These are phyloP conservation scores for Sphenodon punctatus DNA, from an alignment of 2,797 vertebrate species.

Conservation along the genomic window DNA sequence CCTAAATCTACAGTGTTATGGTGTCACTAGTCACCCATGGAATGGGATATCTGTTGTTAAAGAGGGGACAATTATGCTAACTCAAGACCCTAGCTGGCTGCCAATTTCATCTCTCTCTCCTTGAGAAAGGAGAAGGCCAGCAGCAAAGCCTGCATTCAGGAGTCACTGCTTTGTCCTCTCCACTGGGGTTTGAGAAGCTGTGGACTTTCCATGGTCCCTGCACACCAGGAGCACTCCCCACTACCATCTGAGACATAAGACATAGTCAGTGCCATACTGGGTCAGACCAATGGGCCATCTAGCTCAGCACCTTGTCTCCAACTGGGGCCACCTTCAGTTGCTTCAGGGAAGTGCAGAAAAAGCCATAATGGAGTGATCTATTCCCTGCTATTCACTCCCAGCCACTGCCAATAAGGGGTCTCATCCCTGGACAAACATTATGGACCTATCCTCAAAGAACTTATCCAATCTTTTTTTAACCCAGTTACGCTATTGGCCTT, in stretches of 20 bases:
- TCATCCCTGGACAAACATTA: too few relatives aligned
- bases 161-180: background rate
- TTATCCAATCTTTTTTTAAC: too few relatives aligned
- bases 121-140: background rate
- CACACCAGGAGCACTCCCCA: background rate
- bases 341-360: too few relatives aligned
- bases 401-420: too few relatives aligned
- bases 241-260: background rate
- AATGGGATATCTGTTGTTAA: background rate
- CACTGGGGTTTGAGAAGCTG: fast-evolving
- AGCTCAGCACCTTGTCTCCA: too few relatives aligned
- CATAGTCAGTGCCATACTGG: too few relatives aligned
- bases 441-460: too few relatives aligned
- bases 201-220: background rate
- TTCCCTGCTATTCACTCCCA: too few relatives aligned
- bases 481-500: too few relatives aligned
- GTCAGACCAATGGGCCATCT: too few relatives aligned
- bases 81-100: background rate
- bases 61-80: background rate
- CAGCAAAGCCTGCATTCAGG: background rate
- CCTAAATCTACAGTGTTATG: background rate
- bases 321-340: too few relatives aligned
- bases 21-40: background rate
- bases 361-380: too few relatives aligned
- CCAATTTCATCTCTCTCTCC: background rate